These are phyloP conservation scores for Chironomus tentans DNA, from an alignment of 2,888 invertebrate species.

Conservation along the genomic window DNA sequence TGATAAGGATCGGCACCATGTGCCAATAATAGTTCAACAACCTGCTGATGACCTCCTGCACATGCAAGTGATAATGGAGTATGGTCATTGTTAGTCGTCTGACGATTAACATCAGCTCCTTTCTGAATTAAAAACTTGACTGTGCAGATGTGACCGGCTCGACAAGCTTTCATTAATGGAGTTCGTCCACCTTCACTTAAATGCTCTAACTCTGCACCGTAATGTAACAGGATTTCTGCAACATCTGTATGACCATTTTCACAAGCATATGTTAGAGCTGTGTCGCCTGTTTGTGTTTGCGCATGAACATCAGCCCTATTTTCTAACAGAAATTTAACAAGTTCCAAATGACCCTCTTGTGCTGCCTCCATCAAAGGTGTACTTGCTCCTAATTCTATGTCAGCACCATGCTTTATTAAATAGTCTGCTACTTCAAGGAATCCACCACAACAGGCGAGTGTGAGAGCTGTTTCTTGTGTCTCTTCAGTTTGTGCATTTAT, in stretches of 20 bases:
- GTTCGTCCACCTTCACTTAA: constrained; percentile 96
- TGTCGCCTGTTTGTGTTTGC: constrained; percentile 89
- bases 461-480: constrained; percentile 93
- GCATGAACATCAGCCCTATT: constrained; percentile 86
- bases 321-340: constrained; percentile 68
- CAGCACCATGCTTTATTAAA: constrained; percentile 89
- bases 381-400: constrained; percentile 88
- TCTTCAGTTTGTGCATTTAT: constrained; percentile 99
- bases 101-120: constrained; percentile 74
- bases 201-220: constrained; percentile 87
- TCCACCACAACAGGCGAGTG: constrained; percentile 89
- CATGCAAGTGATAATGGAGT: constrained; percentile 94
- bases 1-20: constrained; percentile 93
- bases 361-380: constrained; percentile 98
- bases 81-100: constrained; percentile 92
- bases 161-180: constrained; percentile 96
- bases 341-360: constrained; percentile 92
- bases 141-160: constrained; percentile 92
- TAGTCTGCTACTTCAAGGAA: constrained; percentile 93
- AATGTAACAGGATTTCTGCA: constrained; percentile 81
- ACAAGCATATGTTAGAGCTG: constrained; percentile 93
- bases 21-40: constrained; percentile 83
- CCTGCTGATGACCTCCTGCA: constrained; percentile 89
- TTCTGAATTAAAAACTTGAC: constrained; percentile 91
- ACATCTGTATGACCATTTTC: constrained; percentile 99